A percentile compares a stretch with the other conserved stretches of the same genome.
Evolutionary conservation across 2,888 invertebrate species (phyloP).

Genomic region (Macrosiphum euphorbiae): DNA sequence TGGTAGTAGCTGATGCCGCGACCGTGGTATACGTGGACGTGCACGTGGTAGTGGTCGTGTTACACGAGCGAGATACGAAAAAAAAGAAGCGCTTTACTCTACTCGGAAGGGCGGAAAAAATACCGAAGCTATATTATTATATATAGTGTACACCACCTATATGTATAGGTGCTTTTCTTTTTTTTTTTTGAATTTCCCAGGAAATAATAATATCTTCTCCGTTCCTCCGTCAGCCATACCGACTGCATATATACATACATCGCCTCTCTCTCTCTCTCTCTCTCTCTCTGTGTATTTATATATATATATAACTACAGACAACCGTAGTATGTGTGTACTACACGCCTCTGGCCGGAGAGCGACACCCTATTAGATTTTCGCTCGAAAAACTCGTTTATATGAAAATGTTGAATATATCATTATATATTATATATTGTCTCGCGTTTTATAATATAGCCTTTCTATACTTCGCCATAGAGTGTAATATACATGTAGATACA

Average conservation of each 20-base stretch:
- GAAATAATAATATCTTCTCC: background rate
- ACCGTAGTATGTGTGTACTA: background rate
- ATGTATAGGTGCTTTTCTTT: no score
- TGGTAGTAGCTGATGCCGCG: no score
- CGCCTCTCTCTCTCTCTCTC: background rate
- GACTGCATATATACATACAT: background rate
- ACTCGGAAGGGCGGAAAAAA: background rate
- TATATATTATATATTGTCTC: conserved; percentile 32
- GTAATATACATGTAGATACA: background rate
- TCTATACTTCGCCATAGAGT: background rate
- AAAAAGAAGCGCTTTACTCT: background rate
- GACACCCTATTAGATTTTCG: conserved; percentile 25
- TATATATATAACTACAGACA: background rate
- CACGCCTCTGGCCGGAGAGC: conserved; percentile 16
- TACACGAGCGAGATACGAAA: background rate
- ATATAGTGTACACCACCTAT: background rate
- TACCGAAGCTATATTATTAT: background rate
- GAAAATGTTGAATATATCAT: conserved; percentile 48
- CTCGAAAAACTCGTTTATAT: conserved; percentile 57
- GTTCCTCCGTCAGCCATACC: background rate
- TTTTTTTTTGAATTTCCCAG: conserved; percentile 24
- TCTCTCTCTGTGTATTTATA: background rate
- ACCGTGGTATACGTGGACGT: background rate
- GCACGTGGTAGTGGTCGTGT: no score
- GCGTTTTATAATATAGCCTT: background rate